Percentiles rank a stretch among this genome's conserved stretches.
Conservation (phyloP, 2,888 invertebrate species). For the Drosophila borborema region DNA sequence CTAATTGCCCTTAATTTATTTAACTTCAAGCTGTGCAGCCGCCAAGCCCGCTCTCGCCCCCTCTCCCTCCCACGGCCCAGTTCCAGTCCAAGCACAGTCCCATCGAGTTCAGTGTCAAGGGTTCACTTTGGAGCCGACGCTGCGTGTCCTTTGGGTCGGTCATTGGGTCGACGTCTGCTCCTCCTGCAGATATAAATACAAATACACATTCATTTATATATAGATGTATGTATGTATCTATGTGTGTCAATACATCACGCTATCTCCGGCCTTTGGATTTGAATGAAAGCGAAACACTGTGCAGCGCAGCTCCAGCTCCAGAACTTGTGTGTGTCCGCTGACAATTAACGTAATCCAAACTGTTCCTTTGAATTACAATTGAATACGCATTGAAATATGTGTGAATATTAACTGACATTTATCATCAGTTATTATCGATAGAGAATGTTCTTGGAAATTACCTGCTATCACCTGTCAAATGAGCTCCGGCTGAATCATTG, state of each 20-base stretch:
- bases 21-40: conserved; percentile 77
- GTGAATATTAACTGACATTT: conserved; percentile 13
- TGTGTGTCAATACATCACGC: neutral
- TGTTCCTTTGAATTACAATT: conserved; percentile 24
- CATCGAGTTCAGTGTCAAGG: conserved; percentile 62
- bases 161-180: conserved; percentile 36
- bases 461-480: conserved; percentile 5
- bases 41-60: neutral
- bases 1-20: conserved; percentile 80
- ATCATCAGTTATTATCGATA: neutral
- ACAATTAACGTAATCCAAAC: conserved; percentile 29
- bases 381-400: conserved; percentile 12
- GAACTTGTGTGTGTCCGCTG: neutral
- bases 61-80: neutral
- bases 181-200: neutral
- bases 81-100: neutral
- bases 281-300: conserved; percentile 7
- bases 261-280: conserved; percentile 22
- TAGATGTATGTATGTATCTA: neutral
- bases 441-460: neutral
- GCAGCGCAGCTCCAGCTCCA: neutral
- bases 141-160: conserved; percentile 65
- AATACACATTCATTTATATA: neutral
- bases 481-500: neutral
- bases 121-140: conserved; percentile 57